Base-by-base conservation (phyloP, 2,888 invertebrate genomes). In the Digitonthophagus gazella region DNA sequence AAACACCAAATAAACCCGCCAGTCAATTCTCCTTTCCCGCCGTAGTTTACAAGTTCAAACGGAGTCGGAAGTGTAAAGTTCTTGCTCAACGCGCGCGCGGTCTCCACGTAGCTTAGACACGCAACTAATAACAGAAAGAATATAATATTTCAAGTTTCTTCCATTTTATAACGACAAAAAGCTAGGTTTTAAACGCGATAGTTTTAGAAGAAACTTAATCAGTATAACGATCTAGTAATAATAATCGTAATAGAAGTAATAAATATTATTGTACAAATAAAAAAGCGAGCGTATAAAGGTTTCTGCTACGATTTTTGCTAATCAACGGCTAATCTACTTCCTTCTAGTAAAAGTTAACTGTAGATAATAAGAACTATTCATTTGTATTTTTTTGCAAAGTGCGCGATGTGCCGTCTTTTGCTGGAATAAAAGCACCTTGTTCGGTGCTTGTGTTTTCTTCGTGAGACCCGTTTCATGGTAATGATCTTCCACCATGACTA, bases 401-500 rank as follows among this genome's bases (percentile, higher is more conserved):
- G 14, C 14, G 57, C n/a, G 28, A 16, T 22, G 16, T 61, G 61
- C 61, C 6, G 2, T 18, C 18, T 18, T 18, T n/a, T 61, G 16
- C 61, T 15, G 61, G n/a, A 16, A 16, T 65, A 55, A 65, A 67
- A 55, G 69, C 67, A 58, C 56, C 57, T 58, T 44, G 11, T 8
- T 8, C 2, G 28, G 69, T 63, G 69, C 68, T 44, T 54, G 67
- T 72, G 64, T 70, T 74, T 72, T 68, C 72, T 68, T 71, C 73
- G 70, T 69, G 66, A 66, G 67, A 66, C 71, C 71, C 74, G 75
- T 71, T 71, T 68, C 71, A 74, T 76, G 75, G 78, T 80, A 75
- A 79, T 80, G 79, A 76, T 72, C 79, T 75, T 78, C 78, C 83
- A 84, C 79, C 80, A 87, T 87, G 87, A 88, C 88, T 84, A 91